These are phyloP conservation scores for Spodoptera litura DNA, from an alignment of 1,140 invertebrate species.

Conservation along the genomic window DNA sequence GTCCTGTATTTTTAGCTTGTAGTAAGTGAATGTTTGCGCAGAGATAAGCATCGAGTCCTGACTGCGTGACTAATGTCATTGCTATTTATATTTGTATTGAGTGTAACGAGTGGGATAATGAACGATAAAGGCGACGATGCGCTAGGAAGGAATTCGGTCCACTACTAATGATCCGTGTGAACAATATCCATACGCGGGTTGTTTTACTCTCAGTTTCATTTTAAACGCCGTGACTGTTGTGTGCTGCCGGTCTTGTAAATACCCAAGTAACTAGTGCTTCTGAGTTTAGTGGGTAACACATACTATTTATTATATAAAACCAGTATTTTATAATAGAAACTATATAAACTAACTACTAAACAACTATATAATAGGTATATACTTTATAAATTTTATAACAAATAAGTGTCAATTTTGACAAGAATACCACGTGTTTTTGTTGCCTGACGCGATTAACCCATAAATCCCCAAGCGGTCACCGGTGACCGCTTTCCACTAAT, in stretches of 20 bases:
- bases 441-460: too few relatives aligned
- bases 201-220: constrained; percentile 65
- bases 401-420: too few relatives aligned
- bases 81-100: constrained; percentile 67
- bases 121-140: constrained; percentile 66
- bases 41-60: constrained; percentile 60
- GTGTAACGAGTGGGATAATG: constrained; percentile 65
- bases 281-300: too few relatives aligned
- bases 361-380: too few relatives aligned
- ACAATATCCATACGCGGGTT: constrained; percentile 54
- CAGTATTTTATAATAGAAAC: too few relatives aligned
- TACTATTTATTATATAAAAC: too few relatives aligned
- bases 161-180: constrained; percentile 60
- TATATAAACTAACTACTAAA: too few relatives aligned
- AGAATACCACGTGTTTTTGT: too few relatives aligned
- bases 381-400: too few relatives aligned
- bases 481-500: too few relatives aligned
- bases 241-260: constrained; percentile 45
- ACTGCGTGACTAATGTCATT: constrained; percentile 68
- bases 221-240: constrained; percentile 51
- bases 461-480: too few relatives aligned
- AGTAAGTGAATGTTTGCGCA: constrained; percentile 54
- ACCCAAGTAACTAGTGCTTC: too few relatives aligned
- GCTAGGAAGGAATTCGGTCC: constrained; percentile 69
- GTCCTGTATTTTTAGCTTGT: constrained; percentile 49